These are phyloP conservation scores for Sterna hirundo DNA, from an alignment of 2,113 vertebrate genomes.

Conservation along the genomic window DNA sequence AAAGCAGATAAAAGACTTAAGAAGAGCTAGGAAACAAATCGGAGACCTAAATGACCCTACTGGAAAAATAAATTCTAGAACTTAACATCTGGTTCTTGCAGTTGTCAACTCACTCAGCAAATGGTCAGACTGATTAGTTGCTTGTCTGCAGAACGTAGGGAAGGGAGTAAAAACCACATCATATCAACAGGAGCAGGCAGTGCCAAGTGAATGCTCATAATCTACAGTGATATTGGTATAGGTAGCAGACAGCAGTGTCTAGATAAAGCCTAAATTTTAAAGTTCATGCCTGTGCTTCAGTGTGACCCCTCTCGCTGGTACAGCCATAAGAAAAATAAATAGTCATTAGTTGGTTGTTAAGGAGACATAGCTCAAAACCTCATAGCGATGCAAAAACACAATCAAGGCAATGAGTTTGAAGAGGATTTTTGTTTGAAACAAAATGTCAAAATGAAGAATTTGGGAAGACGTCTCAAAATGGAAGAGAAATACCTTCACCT, in stretches of 20 bases:
- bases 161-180: not conserved
- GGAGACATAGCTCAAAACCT: not conserved
- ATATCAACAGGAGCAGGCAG: conserved; percentile 1
- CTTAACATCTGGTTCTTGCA: conserved; percentile 48
- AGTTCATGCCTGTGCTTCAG: not conserved
- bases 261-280: not conserved
- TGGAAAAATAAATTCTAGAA: conserved; percentile 60
- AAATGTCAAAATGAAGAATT: not conserved
- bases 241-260: not conserved
- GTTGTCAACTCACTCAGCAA: conserved; percentile 50
- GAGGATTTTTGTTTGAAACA: not conserved
- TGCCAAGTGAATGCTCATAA: not conserved
- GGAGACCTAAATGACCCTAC: conserved; percentile 31
- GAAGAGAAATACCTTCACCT: not conserved
- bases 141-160: not conserved
- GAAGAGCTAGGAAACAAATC: conserved; percentile 54
- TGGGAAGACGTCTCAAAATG: not conserved
- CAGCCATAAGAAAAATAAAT: not conserved
- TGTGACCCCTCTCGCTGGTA: not conserved
- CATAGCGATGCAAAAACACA: not conserved
- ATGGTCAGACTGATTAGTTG: conserved; percentile 25
- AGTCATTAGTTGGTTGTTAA: not conserved
- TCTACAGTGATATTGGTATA: not conserved
- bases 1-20: conserved; percentile 54
- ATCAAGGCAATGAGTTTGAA: not conserved